These are phyloP conservation scores for Lithosia quadra DNA, from an alignment of 2,888 invertebrate genomes.

Conservation along the genomic window DNA sequence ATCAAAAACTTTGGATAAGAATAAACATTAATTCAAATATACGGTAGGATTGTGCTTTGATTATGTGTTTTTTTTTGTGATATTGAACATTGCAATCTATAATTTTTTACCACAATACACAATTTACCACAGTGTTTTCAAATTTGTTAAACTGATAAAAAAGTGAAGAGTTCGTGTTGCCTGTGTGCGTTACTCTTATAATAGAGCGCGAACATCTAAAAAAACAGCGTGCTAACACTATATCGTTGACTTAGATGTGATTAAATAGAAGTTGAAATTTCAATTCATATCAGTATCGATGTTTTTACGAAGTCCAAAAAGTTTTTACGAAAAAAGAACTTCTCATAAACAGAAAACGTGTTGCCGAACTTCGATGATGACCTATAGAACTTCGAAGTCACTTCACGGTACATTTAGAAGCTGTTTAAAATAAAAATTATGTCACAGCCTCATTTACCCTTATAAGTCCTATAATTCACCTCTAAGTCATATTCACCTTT, in stretches of 20 bases:
- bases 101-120: neutral
- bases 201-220: constrained; percentile 22
- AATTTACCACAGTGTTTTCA: neutral
- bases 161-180: constrained; percentile 16
- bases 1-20: neutral
- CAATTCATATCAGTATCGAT: too few relatives aligned
- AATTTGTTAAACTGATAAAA: constrained; percentile 4
- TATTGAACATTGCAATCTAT: neutral
- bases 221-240: constrained; percentile 17
- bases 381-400: too few relatives aligned
- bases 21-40: neutral
- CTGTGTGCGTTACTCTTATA: constrained; percentile 25
- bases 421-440: too few relatives aligned
- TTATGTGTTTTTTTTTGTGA: neutral
- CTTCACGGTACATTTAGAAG: too few relatives aligned
- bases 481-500: too few relatives aligned
- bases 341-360: too few relatives aligned
- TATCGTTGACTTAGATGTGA: constrained; percentile 12
- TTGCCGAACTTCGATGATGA: too few relatives aligned
- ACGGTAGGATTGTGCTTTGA: neutral
- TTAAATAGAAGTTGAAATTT: neutral
- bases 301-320: too few relatives aligned
- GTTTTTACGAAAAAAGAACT: too few relatives aligned
- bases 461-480: too few relatives aligned
- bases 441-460: too few relatives aligned